Base-by-base conservation (phyloP, 2,113 vertebrate species). In the Mola mola region DNA sequence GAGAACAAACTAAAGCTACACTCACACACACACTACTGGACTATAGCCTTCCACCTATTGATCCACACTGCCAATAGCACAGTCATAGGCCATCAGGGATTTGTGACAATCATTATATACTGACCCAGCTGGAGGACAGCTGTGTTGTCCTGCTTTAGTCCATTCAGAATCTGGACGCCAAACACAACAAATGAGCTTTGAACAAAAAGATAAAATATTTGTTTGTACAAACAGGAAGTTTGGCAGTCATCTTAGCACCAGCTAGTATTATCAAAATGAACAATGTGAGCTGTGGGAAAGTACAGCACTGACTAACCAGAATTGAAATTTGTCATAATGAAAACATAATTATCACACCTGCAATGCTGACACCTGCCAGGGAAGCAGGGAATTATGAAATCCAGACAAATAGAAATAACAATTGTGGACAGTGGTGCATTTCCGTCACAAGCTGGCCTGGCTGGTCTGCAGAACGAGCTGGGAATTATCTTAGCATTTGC, bases 81-180 rank as follows among this genome's bases (percentile, higher is more conserved):
- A 82, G 84, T 70, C 74, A 77, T 78, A 75, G 72, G 79, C 78
- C 83, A 77, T 83, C 76, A 70, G 84, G 89, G 86, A 88, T 88
- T 84, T 85, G 81, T 68, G 78, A 73, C 58, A 61, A 77, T 86
- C 82, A 73, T 86, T 89, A 87, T 66, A 68, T 48, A 75, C 51
- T 85, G 76, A 87, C 78, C 84, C 67, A 58, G 57, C 80, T 65
- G 69, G 66, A 70, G 71, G 55, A 83, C 58, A 60, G 50, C 60
- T 38, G 26, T 48, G 64, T 59, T 72, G 62, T 77, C 73, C 68
- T 50, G 53, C 59, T 77, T 72, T 75, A 48, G 25, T 66, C 42
- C 40, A 46, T 19, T 70, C 48, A 31, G 15, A 57, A 43, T 51
- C 42, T 12, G 48, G 10, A 68, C 47, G 63, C 33, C 28, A 48